phyloP scores from a whole-genome alignment of 2,113 vertebrate species.

The Nothobranchius kuhntae region DNA sequence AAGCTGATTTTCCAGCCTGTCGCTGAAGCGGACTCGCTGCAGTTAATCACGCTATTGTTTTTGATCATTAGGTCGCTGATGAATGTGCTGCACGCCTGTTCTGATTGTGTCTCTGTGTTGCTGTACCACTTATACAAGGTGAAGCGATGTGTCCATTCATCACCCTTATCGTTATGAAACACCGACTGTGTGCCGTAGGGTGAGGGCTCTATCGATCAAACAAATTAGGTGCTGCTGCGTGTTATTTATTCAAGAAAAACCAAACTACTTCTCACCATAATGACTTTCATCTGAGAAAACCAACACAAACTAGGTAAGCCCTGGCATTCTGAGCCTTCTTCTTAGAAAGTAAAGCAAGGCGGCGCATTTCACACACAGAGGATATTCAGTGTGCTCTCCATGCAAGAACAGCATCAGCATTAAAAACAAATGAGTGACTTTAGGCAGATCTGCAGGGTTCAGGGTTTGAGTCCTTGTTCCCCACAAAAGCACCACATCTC shows the following conservation, averaged over 20 bases:
- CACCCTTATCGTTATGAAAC: slow-evolving; percentile 52
- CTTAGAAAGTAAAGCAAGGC: no score
- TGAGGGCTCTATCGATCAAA: slow-evolving; percentile 39
- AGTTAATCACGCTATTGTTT: slow-evolving; percentile 36
- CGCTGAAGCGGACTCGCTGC: slow-evolving; percentile 25
- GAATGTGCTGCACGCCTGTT: slow-evolving; percentile 51
- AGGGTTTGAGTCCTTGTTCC: no score
- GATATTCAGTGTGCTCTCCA: no score
- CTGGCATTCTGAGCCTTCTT: no score
- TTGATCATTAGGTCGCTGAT: slow-evolving; percentile 58
- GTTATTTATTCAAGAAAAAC: slow-evolving; percentile 10
- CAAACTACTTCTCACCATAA: neutral
- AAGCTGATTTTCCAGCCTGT: slow-evolving; percentile 4
- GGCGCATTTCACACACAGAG: no score
- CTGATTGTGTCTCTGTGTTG: slow-evolving; percentile 50
- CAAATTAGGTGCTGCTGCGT: neutral
- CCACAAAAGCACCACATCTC: no score
- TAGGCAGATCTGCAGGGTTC: no score
- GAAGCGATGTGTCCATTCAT: slow-evolving; percentile 51
- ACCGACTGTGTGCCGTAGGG: slow-evolving; percentile 22
- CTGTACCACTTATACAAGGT: slow-evolving; percentile 56
- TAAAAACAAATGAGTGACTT: no score
- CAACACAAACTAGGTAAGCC: neutral
- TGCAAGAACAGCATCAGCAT: no score
- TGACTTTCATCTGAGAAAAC: neutral